phyloP scores from a whole-genome alignment of 2,888 invertebrate species.

The Argyresthia albistria region DNA sequence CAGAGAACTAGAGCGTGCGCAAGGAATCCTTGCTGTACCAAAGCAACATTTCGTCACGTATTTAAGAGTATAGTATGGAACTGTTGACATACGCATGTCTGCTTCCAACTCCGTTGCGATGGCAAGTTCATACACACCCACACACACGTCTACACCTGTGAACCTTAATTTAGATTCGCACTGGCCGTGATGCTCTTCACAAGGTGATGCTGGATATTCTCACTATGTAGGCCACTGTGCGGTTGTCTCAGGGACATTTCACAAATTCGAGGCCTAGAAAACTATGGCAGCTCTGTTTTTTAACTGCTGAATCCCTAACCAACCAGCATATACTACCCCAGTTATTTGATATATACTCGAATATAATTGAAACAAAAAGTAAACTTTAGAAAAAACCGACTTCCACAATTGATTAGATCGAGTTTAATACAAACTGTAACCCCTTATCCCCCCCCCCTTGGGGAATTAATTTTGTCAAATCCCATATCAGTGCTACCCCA shows the following conservation, averaged over 20 bases:
- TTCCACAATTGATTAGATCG: too few species aligned
- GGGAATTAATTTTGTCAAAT: too few species aligned
- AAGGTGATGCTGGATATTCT: conserved; percentile 63
- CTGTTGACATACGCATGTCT: too few species aligned
- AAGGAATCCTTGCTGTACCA: not conserved
- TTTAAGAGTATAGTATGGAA: not conserved
- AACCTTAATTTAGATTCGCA: conserved; percentile 52
- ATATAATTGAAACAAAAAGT: too few species aligned
- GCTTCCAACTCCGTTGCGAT: not conserved
- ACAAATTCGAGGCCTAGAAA: conserved; percentile 23
- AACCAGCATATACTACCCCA: not conserved
- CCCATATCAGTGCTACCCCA: too few species aligned
- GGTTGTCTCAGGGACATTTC: conserved; percentile 59
- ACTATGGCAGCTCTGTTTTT: conserved; percentile 21
- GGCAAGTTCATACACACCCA: conserved; percentile 11
- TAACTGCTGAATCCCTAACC: not conserved
- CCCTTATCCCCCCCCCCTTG: too few species aligned
- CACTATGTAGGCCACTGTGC: conserved; percentile 57
- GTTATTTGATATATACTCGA: not conserved
- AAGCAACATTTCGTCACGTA: not conserved
- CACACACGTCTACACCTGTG: conserved; percentile 51
- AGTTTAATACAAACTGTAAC: too few species aligned
- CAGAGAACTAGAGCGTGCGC: not conserved
- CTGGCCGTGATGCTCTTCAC: conserved; percentile 48
- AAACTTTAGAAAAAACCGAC: too few species aligned